Evolutionary conservation across 2,888 invertebrate genomes (phyloP).

Genomic region (Octodonta nipae): DNA sequence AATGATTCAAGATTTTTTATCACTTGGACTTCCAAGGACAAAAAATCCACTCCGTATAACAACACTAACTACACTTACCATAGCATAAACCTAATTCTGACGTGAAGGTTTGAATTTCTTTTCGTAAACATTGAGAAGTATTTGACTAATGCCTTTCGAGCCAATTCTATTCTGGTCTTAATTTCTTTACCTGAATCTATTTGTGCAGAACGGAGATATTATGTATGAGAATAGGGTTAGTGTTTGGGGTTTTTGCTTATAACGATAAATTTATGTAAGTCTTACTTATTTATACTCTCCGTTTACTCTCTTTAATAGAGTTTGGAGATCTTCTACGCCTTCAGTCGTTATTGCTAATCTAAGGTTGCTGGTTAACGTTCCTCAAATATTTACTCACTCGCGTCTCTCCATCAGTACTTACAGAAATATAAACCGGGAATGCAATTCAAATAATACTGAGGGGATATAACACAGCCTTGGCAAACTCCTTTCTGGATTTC

Average conservation of each 20-base stretch:
- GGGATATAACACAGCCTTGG: too few relatives aligned
- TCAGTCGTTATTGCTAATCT: too few relatives aligned
- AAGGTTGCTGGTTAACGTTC: neutral
- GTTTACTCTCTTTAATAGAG: constrained; percentile 2
- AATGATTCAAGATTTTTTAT: neutral
- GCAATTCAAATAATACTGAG: too few relatives aligned
- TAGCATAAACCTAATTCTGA: neutral
- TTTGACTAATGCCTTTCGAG: too few relatives aligned
- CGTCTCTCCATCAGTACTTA: neutral
- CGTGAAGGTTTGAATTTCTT: neutral
- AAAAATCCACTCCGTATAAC: neutral
- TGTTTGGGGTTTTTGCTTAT: neutral
- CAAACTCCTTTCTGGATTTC: too few relatives aligned
- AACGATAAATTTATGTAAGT: neutral
- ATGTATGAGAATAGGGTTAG: neutral
- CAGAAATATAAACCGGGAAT: neutral
- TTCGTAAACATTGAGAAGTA: too few relatives aligned
- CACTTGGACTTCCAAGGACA: neutral
- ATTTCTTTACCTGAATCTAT: neutral
- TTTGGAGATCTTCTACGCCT: constrained; percentile 3
- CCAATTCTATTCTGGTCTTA: too few relatives aligned
- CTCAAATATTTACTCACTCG: neutral
- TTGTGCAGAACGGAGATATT: neutral
- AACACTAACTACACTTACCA: neutral
- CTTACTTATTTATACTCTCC: constrained; percentile 2